Evolutionary conservation across 2,797 vertebrate species (phyloP), one percentile per base, ranked within the genome.

Genomic region (Paedocypris micromegethes): DNA sequence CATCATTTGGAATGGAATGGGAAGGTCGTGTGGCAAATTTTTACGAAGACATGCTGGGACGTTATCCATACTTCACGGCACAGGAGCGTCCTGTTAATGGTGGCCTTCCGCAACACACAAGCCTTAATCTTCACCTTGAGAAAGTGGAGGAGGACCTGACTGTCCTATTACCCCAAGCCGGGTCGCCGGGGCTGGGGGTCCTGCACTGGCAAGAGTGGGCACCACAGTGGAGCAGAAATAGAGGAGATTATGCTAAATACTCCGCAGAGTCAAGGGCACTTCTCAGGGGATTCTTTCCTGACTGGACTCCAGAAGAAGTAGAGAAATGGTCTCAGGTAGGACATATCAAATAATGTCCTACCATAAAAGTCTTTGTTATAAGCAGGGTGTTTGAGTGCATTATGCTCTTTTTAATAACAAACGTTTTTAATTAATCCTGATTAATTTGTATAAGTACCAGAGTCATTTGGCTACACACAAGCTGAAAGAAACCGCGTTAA

Each of bases 321-420:
- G 88, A 90, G 73, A 87, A 84, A 78, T 91, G 90, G 90, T 88
- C 90, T 58, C 76, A 86, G 89, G 89, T 91, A 74, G 82, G 3
- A 45, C n/a, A 73, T 40, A 64, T 40, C 43, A 23, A 66, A 23
- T 3, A 9, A 65, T n/a, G n/a, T n/a, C n/a, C n/a, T 42, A 61
- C 41, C 23, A 23, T 1, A 23, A 23, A 23, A 23, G 23, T 23
- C 23, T 23, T 23, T 23, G 23, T 23, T 23, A 1, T 1, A 23
- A 23, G 23, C 23, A 23, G 23, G 23, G 23, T 23, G 23, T 23
- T 23, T 23, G 23, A 23, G 23, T 23, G 1, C 23, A 23, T 23
- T 23, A 23, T 23, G 23, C 23, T 23, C 23, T 23, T 23, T 23
- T 23, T 23, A 23, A 23, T 23, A 23, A 23, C 23, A 23, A 23